Conservation (phyloP, 2,797 vertebrate species). For the Todus mexicanus region DNA sequence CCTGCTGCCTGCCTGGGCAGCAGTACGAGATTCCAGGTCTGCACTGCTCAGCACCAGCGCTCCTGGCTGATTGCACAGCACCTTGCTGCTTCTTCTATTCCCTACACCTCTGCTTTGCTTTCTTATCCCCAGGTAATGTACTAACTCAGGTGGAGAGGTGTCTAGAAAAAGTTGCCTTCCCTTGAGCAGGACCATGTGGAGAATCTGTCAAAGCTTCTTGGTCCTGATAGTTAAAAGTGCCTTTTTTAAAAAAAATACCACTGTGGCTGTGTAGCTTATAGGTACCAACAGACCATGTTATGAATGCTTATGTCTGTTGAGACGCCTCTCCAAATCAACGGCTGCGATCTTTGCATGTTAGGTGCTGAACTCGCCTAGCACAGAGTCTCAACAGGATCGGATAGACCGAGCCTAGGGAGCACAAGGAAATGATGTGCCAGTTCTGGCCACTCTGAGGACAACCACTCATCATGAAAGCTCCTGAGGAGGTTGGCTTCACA, state of each 20-base stretch:
- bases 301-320: background rate
- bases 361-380: background rate
- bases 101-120: rapidly evolving
- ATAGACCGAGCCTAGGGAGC: rapidly evolving
- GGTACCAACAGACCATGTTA: background rate
- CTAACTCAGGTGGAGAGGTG: background rate
- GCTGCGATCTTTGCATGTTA: background rate
- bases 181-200: background rate
- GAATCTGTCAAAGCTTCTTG: background rate
- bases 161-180: background rate
- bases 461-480: rapidly evolving
- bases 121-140: background rate
- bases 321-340: background rate
- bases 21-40: background rate
- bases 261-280: background rate
- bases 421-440: background rate
- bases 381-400: background rate
- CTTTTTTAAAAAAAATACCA: background rate
- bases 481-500: background rate
- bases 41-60: background rate
- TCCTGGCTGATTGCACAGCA: rapidly evolving
- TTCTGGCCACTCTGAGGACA: background rate
- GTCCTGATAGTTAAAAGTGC: background rate
- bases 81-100: background rate
- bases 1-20: background rate